A percentile compares a stretch with the other conserved stretches of the same genome.
Evolutionary conservation across 2,888 invertebrate genomes (phyloP).

Genomic region (Drosophila testacea): DNA sequence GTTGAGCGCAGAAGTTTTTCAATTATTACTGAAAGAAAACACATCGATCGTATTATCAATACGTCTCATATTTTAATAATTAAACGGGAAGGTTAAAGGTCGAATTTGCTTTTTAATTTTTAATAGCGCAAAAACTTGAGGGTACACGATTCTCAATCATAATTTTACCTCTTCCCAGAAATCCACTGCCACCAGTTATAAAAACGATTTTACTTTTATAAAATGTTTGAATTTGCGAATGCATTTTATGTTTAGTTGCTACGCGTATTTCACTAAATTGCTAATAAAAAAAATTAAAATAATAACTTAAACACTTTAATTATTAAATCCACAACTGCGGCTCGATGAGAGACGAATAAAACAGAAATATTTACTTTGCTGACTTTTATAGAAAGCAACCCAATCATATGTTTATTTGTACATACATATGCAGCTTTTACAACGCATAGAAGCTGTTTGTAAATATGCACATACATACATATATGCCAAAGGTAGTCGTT

Average conservation of each 20-base stretch:
- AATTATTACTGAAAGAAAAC: slow-evolving; percentile 66
- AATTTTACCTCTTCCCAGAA: slow-evolving; percentile 84
- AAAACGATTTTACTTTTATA: slow-evolving; percentile 87
- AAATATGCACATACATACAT: neutral
- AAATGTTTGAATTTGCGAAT: slow-evolving; percentile 86
- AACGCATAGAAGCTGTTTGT: neutral
- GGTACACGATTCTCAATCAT: no score
- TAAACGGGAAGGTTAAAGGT: no score
- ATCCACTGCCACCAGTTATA: slow-evolving; percentile 88
- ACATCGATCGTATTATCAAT: no score
- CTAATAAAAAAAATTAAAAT: neutral
- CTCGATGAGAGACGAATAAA: neutral
- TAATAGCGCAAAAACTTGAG: no score
- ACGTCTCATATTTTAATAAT: no score
- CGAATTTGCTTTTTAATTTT: no score
- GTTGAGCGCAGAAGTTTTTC: slow-evolving; percentile 87
- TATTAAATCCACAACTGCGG: neutral
- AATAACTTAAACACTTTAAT: neutral
- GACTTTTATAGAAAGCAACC: slow-evolving; percentile 4
- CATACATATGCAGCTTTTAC: neutral
- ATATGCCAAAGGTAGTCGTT: neutral
- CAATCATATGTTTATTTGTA: neutral
- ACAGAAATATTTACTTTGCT: neutral
- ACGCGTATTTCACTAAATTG: neutral
- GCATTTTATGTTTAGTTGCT: slow-evolving; percentile 37